Evolutionary conservation across 1,140 invertebrate genomes (phyloP).

Genomic region (Lepidotrigona ventralis): DNA sequence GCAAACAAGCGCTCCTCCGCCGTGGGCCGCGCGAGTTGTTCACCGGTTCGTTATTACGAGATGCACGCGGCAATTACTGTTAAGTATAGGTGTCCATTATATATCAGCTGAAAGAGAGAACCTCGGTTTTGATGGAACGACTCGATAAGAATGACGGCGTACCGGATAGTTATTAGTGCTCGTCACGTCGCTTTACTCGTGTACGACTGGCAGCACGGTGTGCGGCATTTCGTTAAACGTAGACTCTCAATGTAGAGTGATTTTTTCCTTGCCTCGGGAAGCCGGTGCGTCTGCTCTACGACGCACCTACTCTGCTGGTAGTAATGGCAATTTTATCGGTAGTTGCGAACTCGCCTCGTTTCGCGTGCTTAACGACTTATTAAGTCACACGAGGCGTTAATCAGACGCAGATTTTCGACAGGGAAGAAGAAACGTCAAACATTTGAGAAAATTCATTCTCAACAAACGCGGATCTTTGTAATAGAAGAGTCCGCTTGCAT

Average conservation of each 20-base stretch:
- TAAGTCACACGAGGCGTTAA: constrained; percentile 25
- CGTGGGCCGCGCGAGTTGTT: constrained; percentile 30
- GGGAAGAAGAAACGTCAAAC: background rate
- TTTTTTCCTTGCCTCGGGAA: constrained; percentile 4
- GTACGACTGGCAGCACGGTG: constrained; percentile 16
- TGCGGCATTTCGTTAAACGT: constrained; percentile 27
- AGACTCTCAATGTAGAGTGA: background rate
- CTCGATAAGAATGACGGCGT: constrained; percentile 49
- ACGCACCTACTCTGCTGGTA: background rate
- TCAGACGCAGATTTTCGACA: background rate
- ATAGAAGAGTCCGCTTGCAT: background rate
- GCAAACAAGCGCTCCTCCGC: constrained; percentile 35
- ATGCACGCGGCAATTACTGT: constrained; percentile 48
- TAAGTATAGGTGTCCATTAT: constrained; percentile 54
- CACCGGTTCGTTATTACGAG: constrained; percentile 50
- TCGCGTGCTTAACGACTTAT: constrained; percentile 36
- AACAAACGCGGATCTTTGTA: no score
- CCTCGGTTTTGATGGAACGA: constrained; percentile 46
- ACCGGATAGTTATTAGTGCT: constrained; percentile 48
- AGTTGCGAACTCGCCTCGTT: constrained; percentile 15
- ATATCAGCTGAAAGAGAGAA: constrained; percentile 50
- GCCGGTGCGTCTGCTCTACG: background rate
- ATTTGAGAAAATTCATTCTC: no score
- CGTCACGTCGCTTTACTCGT: constrained; percentile 37
- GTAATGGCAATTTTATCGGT: constrained; percentile 33